phyloP scores from a whole-genome alignment of 2,797 vertebrate genomes.

The Etheostoma perlongum region DNA sequence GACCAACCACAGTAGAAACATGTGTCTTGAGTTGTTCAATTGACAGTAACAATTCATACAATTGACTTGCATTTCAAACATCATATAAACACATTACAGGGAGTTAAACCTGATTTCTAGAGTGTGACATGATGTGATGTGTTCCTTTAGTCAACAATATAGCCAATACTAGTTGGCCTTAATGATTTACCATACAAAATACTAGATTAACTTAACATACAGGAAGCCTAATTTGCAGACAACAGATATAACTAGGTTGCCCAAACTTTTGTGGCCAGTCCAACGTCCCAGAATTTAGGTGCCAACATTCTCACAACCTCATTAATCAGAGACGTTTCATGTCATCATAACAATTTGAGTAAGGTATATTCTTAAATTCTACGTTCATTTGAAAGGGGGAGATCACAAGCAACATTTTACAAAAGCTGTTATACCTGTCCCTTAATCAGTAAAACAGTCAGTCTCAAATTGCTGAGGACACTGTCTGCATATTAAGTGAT shows the following conservation, averaged over 20 bases:
- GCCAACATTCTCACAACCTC: background rate
- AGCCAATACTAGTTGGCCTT: background rate
- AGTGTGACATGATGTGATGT: background rate
- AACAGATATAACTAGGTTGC: background rate
- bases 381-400: background rate
- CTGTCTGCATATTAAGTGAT: slow-evolving; percentile 5
- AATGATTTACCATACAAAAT: background rate
- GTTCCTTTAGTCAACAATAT: background rate
- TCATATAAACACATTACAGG: too few relatives aligned
- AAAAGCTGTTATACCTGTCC: slow-evolving; percentile 1
- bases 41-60: background rate
- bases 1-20: too few relatives aligned
- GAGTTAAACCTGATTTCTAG: too few relatives aligned
- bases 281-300: background rate
- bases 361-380: background rate
- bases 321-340: background rate
- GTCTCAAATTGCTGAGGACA: background rate
- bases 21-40: background rate
- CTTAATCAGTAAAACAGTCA: background rate
- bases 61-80: too few relatives aligned
- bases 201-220: background rate
- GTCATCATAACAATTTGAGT: background rate
- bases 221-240: background rate
- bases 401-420: background rate
- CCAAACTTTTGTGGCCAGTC: background rate